Evolutionary conservation across 2,888 invertebrate species (phyloP).

Genomic region (Ennomos quercinarius): DNA sequence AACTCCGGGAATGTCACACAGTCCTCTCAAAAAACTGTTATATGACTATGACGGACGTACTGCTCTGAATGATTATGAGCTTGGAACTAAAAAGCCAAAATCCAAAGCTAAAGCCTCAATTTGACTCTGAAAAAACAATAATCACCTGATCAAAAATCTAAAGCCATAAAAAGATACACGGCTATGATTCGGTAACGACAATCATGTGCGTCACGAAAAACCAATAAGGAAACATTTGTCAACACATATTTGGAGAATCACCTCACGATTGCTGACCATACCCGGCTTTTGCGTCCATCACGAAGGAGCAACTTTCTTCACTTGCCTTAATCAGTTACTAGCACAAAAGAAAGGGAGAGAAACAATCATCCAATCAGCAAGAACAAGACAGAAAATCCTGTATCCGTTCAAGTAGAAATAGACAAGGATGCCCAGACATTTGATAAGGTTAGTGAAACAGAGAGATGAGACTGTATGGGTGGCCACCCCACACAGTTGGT

Average conservation of each 20-base stretch:
- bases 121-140: conserved; percentile 24
- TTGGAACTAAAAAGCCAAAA: too few relatives aligned
- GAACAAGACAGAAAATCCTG: conserved; percentile 61
- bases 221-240: conserved; percentile 62
- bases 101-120: conserved; percentile 28
- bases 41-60: too few relatives aligned
- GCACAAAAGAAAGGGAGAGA: conserved; percentile 50
- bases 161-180: conserved; percentile 23
- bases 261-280: conserved; percentile 32
- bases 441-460: conserved; percentile 51
- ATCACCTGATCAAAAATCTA: conserved; percentile 12
- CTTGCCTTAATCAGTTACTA: conserved; percentile 66
- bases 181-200: not conserved
- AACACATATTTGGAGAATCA: conserved; percentile 45
- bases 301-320: conserved; percentile 74
- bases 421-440: conserved; percentile 65
- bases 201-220: conserved; percentile 34
- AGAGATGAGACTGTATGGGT: conserved; percentile 70
- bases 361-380: conserved; percentile 33
- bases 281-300: conserved; percentile 44
- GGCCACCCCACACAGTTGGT: conserved; percentile 86
- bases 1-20: too few relatives aligned
- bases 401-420: conserved; percentile 60
- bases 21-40: too few relatives aligned
- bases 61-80: too few relatives aligned